phyloP scores from a whole-genome alignment of 2,888 invertebrate species.

The Eupithecia subumbrata region DNA sequence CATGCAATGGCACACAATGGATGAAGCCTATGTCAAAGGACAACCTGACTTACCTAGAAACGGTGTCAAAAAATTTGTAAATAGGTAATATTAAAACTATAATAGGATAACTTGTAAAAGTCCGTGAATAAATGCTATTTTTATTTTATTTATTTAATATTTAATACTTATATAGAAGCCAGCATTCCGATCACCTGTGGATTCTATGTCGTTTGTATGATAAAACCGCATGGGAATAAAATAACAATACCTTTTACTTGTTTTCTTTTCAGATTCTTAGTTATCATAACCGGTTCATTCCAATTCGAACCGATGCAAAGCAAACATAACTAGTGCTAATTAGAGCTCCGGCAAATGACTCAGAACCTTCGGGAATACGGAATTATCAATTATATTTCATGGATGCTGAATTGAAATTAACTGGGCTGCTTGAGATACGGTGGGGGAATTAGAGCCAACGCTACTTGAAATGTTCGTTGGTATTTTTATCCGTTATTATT shows the following conservation, averaged over 20 bases:
- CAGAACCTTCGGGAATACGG: slow-evolving; percentile 27
- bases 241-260: neutral
- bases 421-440: slow-evolving; percentile 14
- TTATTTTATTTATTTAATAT: too few relatives aligned
- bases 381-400: slow-evolving; percentile 33
- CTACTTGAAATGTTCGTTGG: neutral
- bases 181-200: too few relatives aligned
- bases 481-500: neutral
- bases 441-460: neutral
- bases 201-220: too few relatives aligned
- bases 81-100: too few relatives aligned
- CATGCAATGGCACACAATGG: too few relatives aligned
- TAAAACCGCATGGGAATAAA: neutral
- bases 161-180: too few relatives aligned
- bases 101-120: too few relatives aligned
- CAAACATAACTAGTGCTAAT: slow-evolving; percentile 36
- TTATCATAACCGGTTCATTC: slow-evolving; percentile 24
- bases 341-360: slow-evolving; percentile 27
- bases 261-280: neutral
- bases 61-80: too few relatives aligned
- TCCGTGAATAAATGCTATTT: too few relatives aligned
- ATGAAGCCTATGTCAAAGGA: too few relatives aligned
- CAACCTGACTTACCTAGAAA: too few relatives aligned
- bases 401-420: slow-evolving; percentile 26
- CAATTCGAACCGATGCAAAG: slow-evolving; percentile 24